Evolutionary conservation across 2,888 invertebrate species (phyloP).

Genomic region (Pharmacophagus antenor): DNA sequence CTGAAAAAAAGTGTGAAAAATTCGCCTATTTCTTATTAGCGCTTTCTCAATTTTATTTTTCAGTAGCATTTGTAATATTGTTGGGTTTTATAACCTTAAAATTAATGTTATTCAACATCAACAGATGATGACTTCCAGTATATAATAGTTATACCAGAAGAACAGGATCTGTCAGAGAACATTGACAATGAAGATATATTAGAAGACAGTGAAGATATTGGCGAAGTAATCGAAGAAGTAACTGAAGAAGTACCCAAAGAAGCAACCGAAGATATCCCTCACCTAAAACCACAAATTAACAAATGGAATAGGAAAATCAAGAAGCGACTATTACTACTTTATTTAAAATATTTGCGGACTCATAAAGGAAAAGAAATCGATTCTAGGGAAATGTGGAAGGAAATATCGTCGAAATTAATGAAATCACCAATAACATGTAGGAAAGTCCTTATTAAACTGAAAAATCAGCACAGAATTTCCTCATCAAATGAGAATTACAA

Average conservation of each 20-base stretch:
- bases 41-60: neutral
- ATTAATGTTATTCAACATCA: conserved; percentile 35
- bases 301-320: conserved; percentile 62
- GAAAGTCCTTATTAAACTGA: conserved; percentile 60
- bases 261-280: neutral
- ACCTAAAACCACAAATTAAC: conserved; percentile 33
- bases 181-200: conserved; percentile 13
- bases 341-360: conserved; percentile 58
- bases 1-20: too few species aligned
- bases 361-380: conserved; percentile 53
- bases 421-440: conserved; percentile 54
- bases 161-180: conserved; percentile 41
- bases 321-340: conserved; percentile 53
- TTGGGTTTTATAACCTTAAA: neutral
- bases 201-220: conserved; percentile 35
- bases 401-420: conserved; percentile 52
- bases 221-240: neutral
- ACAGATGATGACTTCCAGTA: conserved; percentile 73
- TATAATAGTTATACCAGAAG: conserved; percentile 71
- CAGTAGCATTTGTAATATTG: neutral
- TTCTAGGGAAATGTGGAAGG: conserved; percentile 60
- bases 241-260: too few species aligned
- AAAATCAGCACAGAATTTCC: conserved; percentile 47
- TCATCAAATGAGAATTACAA: conserved; percentile 38
- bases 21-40: too few species aligned